A percentile compares a stretch with the other conserved stretches of the same genome.
These are phyloP conservation scores for Macrotus californicus DNA, from an alignment of 2,113 vertebrate species.

Conservation along the genomic window DNA sequence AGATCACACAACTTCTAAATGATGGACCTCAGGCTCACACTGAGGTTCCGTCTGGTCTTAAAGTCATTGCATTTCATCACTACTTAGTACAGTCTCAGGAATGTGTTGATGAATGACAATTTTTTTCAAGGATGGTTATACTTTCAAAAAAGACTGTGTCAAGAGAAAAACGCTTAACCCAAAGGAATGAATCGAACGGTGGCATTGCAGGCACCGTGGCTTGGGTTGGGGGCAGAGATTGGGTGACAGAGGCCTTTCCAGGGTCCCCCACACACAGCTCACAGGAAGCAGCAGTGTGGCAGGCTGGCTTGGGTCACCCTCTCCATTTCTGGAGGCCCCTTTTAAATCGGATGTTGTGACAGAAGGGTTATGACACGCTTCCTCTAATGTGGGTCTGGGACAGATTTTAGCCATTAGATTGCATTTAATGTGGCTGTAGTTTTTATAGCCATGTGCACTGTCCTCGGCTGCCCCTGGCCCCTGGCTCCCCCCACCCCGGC, in stretches of 20 bases:
- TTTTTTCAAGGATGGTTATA: background rate
- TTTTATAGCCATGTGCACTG: background rate
- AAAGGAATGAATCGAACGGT: background rate
- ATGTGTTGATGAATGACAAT: no score
- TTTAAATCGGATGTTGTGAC: slow-evolving; percentile 17
- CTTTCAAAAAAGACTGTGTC: background rate
- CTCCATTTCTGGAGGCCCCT: slow-evolving; percentile 18
- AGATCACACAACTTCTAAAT: background rate
- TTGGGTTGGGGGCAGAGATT: background rate
- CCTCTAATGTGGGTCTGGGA: slow-evolving; percentile 21
- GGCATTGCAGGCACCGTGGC: background rate
- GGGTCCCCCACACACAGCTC: background rate
- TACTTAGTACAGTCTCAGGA: background rate
- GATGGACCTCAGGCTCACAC: background rate
- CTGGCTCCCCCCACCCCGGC: background rate
- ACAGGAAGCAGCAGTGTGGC: background rate
- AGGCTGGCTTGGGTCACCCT: background rate
- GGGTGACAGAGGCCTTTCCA: background rate
- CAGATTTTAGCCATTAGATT: background rate
- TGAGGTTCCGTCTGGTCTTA: background rate
- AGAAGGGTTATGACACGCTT: background rate
- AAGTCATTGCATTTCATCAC: no score
- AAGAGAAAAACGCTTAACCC: background rate
- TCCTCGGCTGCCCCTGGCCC: background rate
- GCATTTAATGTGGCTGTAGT: background rate